Evolutionary conservation across 2,888 invertebrate species (phyloP), one percentile per base, ranked within the genome.

Genomic region (Coelogynopora nodosa): DNA sequence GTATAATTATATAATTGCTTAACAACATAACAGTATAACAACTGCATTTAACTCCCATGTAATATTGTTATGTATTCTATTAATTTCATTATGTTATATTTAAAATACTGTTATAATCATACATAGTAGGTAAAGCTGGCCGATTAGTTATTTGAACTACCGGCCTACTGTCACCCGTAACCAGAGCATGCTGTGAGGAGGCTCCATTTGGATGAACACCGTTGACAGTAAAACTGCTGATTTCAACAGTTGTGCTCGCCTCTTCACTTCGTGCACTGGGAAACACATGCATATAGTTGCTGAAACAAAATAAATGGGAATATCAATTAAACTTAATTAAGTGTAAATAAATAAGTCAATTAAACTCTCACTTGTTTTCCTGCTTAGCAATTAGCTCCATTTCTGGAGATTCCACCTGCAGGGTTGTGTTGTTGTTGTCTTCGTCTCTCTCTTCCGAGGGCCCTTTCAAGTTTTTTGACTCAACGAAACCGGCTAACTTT

Each of bases 381-480:
- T 74, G 74, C 23, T 26, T 74, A 74, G 74, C 74, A 74, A 23
- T 2, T 23, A 74, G 74, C 2, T 74, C 74, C 74, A 74, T 74
- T 26, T 13, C 18, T 23, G 2, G 74, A 74, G 74, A 74, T 74
- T 10, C 18, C 27, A n/a, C 2, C 74, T 13, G 74, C 23, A 5
- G 18, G 18, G 74, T 26, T 74, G 18, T 74, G 2, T 23, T 74
- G 18, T 74, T 26, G 74, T 74, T 74, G 74, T 74, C 74, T 74
- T 74, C 74, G 74, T 13, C 74, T 74, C 23, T 74, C 10, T 74
- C 74, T 74, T 23, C 74, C 23, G 74, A 74, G 74, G 74, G 74
- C 74, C 74, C 27, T 74, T 74, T 10, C 74, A 5, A 10, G 74
- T 74, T 74, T 74, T 74, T 74, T 74, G 74, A 74, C 74, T 74